phyloP scores from a whole-genome alignment of 2,888 invertebrate species.

The Ormia ochracea region DNA sequence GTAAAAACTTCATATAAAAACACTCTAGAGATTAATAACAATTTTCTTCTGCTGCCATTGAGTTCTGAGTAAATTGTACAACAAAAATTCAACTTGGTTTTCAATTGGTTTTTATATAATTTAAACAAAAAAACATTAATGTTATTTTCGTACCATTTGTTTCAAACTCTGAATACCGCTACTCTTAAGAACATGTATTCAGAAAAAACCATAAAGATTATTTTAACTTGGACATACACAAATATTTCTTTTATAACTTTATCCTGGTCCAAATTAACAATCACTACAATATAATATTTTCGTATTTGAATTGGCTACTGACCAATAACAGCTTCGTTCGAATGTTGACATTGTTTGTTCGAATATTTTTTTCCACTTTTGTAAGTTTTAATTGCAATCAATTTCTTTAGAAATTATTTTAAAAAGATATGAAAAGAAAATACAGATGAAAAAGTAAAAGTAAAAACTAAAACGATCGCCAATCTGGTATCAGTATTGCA shows the following conservation, averaged over 20 bases:
- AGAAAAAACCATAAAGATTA: not conserved
- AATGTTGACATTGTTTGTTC: constrained; percentile 35
- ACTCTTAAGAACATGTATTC: not conserved
- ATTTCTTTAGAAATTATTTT: constrained; percentile 50
- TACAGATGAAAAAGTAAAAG: not conserved
- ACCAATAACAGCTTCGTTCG: constrained; percentile 42
- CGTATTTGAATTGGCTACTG: constrained; percentile 45
- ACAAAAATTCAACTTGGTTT: no score
- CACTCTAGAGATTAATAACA: no score
- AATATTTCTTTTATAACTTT: not conserved
- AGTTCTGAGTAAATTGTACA: no score
- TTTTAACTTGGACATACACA: not conserved
- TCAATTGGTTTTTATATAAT: no score
- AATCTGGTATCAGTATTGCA: constrained; percentile 38
- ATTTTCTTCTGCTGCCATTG: no score
- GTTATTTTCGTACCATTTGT: no score
- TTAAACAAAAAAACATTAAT: no score
- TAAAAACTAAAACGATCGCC: constrained; percentile 46
- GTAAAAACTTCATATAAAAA: no score
- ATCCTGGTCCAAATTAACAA: not conserved
- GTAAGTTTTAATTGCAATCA: constrained; percentile 34
- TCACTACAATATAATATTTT: constrained; percentile 6
- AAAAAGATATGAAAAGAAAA: constrained; percentile 7
- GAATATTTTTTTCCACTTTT: constrained; percentile 21
- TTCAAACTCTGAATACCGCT: not conserved